Percentiles rank a stretch among this genome's conserved stretches.
These are phyloP conservation scores for Macrochelys suwanniensis DNA, from an alignment of 2,797 vertebrate species.

Conservation along the genomic window DNA sequence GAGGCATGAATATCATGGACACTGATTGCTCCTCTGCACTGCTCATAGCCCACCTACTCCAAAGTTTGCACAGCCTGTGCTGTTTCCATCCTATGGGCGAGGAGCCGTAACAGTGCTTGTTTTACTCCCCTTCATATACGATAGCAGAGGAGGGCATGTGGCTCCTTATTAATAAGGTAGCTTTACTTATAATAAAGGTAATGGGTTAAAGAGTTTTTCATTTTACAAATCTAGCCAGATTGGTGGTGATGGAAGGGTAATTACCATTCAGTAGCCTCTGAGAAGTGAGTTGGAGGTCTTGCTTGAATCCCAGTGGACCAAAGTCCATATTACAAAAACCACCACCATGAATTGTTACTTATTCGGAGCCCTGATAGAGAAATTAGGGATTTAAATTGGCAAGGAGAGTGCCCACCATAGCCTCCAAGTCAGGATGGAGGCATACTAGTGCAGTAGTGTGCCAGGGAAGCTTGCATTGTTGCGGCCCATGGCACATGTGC, in stretches of 20 bases:
- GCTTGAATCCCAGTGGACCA: not conserved
- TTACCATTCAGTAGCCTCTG: not conserved
- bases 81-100: not conserved
- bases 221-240: not conserved
- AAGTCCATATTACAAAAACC: not conserved
- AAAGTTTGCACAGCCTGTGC: not conserved
- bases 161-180: not conserved
- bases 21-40: not conserved
- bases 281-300: not conserved
- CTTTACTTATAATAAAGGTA: not conserved
- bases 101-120: not conserved
- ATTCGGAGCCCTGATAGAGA: not conserved
- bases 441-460: not conserved
- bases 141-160: fast-evolving
- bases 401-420: not conserved
- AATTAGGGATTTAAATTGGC: not conserved
- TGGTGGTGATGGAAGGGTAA: not conserved
- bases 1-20: not conserved
- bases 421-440: not conserved
- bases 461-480: not conserved
- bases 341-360: fast-evolving
- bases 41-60: not conserved
- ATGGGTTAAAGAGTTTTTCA: not conserved
- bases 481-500: not conserved
- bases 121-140: not conserved